These are phyloP conservation scores for Manduca sexta DNA, from an alignment of 1,140 invertebrate genomes.

Conservation along the genomic window DNA sequence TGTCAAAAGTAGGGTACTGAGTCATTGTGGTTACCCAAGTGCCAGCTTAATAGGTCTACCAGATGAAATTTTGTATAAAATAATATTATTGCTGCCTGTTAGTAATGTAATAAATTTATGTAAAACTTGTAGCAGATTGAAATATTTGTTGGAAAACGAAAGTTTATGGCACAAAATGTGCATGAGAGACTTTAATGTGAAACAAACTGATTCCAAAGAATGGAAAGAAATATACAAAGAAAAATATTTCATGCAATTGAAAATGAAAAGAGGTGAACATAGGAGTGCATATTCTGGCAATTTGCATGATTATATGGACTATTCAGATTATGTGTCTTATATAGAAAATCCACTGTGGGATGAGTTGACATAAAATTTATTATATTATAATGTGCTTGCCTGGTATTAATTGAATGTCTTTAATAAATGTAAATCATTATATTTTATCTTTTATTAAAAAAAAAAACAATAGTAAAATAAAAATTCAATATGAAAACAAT, in stretches of 20 bases:
- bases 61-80: slow-evolving; percentile 47
- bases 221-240: slow-evolving; percentile 44
- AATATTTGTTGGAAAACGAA: slow-evolving; percentile 29
- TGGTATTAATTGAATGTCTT: neutral
- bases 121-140: slow-evolving; percentile 44
- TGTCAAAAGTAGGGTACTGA: slow-evolving; percentile 53
- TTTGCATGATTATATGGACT: slow-evolving; percentile 38
- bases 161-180: slow-evolving; percentile 48
- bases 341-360: slow-evolving; percentile 42
- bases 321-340: slow-evolving; percentile 37
- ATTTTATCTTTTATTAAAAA: slow-evolving; percentile 4
- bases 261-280: too few species aligned
- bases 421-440: neutral
- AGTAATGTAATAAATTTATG: slow-evolving; percentile 35
- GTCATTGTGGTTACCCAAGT: slow-evolving; percentile 45
- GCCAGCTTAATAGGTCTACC: slow-evolving; percentile 61
- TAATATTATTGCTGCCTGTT: slow-evolving; percentile 35
- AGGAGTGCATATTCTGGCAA: slow-evolving; percentile 11
- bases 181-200: slow-evolving; percentile 40
- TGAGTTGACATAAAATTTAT: slow-evolving; percentile 23
- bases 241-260: slow-evolving; percentile 16
- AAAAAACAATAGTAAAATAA: too few species aligned
- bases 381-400: slow-evolving; percentile 4
- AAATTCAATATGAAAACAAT: too few species aligned
- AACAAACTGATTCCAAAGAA: slow-evolving; percentile 14